phyloP scores from a whole-genome alignment of 2,113 vertebrate genomes.

The Nerophis ophidion region DNA sequence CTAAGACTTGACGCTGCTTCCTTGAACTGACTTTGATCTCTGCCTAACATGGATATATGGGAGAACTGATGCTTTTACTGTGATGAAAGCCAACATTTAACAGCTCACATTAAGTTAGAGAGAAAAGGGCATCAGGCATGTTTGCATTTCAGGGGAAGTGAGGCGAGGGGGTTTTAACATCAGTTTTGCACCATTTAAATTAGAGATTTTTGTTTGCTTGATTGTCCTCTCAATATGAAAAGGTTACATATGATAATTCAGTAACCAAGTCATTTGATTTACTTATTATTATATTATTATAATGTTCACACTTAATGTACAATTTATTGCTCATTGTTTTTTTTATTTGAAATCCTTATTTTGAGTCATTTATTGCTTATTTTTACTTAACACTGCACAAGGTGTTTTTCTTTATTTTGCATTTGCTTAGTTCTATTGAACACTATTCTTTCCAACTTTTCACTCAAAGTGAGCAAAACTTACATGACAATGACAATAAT shows the following conservation, averaged over 20 bases:
- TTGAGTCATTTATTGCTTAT: no score
- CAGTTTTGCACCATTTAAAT: slow-evolving; percentile 11
- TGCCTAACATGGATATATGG: slow-evolving; percentile 44
- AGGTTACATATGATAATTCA: neutral
- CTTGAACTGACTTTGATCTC: slow-evolving; percentile 50
- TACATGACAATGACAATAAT: no score
- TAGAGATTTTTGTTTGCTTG: slow-evolving; percentile 1
- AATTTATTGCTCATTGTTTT: no score
- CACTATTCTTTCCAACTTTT: no score
- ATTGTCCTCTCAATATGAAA: neutral
- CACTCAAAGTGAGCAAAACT: no score
- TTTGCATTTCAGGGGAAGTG: slow-evolving; percentile 21
- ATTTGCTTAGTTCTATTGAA: no score
- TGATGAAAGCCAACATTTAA: slow-evolving; percentile 54
- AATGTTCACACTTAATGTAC: no score
- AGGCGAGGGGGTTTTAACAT: neutral
- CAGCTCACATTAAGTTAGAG: slow-evolving; percentile 40
- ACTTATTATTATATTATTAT: no score
- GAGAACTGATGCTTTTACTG: slow-evolving; percentile 36
- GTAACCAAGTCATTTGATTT: no score
- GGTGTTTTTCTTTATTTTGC: no score
- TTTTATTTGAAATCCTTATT: no score
- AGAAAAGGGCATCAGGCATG: slow-evolving; percentile 14
- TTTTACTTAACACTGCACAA: no score
- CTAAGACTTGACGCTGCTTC: slow-evolving; percentile 33